Percentiles rank a stretch among this genome's conserved stretches.
phyloP scores from a whole-genome alignment of 2,888 invertebrate species.

The Colostygia pectinataria region DNA sequence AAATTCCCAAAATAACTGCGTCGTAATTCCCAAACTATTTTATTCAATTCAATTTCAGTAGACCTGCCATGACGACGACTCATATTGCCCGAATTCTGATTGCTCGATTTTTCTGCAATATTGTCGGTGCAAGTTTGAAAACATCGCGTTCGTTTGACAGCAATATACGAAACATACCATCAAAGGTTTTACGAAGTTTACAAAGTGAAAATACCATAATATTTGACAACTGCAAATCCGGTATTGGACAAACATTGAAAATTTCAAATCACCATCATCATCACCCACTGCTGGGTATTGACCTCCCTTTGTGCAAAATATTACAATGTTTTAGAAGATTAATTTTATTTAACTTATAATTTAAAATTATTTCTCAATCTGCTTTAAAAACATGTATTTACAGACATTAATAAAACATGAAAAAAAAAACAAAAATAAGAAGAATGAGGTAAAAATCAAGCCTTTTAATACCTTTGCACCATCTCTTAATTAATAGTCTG shows the following conservation, averaged over 20 bases:
- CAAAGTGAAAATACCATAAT: slow-evolving; percentile 14
- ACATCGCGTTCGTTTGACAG: slow-evolving; percentile 16
- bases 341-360: no score
- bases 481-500: no score
- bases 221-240: neutral
- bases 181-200: slow-evolving; percentile 19
- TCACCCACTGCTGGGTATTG: no score
- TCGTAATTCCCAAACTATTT: slow-evolving; percentile 45
- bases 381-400: no score
- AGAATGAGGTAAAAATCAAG: no score
- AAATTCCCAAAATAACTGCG: neutral
- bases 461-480: no score
- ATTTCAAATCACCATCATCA: neutral
- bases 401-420: no score
- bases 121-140: slow-evolving; percentile 16
- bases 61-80: slow-evolving; percentile 33
- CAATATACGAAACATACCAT: slow-evolving; percentile 13
- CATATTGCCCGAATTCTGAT: slow-evolving; percentile 15
- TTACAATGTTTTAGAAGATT: no score
- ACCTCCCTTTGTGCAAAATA: no score
- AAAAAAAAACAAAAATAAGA: no score
- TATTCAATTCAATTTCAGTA: slow-evolving; percentile 51
- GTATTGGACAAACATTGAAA: neutral
- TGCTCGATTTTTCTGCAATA: slow-evolving; percentile 22
- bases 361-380: no score